phyloP scores from a whole-genome alignment of 2,113 vertebrate species.

The Pteropus alecto region DNA sequence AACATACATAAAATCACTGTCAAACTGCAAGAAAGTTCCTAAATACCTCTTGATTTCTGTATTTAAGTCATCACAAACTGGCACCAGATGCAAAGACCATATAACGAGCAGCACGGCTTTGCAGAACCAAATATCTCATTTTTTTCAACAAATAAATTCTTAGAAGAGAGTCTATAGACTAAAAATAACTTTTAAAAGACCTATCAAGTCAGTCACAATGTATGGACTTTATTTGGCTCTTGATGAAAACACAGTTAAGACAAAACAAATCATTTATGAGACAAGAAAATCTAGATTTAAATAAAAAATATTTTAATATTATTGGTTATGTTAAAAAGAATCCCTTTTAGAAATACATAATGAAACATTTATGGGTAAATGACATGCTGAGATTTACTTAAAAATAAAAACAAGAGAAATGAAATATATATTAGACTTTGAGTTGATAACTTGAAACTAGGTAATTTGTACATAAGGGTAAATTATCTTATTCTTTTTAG shows the following conservation, averaged over 20 bases:
- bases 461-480: not conserved
- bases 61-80: not conserved
- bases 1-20: not conserved
- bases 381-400: not conserved
- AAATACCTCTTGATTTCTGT: not conserved
- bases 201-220: not conserved
- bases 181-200: not conserved
- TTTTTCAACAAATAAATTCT: not conserved
- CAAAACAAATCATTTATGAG: not conserved
- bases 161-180: not conserved
- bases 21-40: not conserved
- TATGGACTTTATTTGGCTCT: not conserved
- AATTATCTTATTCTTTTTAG: not conserved
- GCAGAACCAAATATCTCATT: not conserved
- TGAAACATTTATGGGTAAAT: not conserved
- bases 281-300: slow-evolving; percentile 27
- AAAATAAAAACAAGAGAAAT: not conserved
- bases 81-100: not conserved
- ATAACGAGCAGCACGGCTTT: not conserved
- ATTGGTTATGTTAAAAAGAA: not conserved
- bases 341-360: not conserved
- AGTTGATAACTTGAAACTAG: not conserved
- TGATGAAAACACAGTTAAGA: not conserved
- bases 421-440: not conserved
- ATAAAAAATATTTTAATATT: not conserved